Conservation (phyloP, 92 coral and sea anemone species). For the Umimayanthus kanabou region DNA sequence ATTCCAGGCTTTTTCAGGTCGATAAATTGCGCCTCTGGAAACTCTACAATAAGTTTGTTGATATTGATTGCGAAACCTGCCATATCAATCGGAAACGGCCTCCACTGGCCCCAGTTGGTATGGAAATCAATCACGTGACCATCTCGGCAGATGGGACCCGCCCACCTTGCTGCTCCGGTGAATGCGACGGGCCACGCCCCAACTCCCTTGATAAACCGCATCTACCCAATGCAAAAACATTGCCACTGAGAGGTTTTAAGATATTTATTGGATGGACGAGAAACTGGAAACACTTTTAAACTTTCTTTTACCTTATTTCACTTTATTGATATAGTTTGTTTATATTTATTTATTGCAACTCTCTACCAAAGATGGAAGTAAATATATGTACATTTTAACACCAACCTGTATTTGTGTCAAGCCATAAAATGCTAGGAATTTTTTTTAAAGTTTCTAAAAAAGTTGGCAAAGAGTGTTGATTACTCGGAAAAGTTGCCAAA, state of each 20-base stretch:
- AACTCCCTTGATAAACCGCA: constrained; percentile 78
- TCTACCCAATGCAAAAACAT: constrained; percentile 46
- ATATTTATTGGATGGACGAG: no score
- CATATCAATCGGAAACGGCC: constrained; percentile 91
- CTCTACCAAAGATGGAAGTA: no score
- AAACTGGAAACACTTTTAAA: background rate
- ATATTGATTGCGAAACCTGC: constrained; percentile 90
- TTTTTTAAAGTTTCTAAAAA: no score
- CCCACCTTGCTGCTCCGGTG: constrained; percentile 88
- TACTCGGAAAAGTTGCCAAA: no score
- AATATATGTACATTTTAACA: no score
- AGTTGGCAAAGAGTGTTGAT: no score
- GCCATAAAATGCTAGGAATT: no score
- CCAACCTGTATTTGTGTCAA: no score
- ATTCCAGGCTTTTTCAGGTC: constrained; percentile 65
- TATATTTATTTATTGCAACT: background rate
- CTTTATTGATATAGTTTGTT: background rate
- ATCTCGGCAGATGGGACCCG: constrained; percentile 77
- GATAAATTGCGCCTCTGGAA: constrained; percentile 68
- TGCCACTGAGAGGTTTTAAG: background rate
- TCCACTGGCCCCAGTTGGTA: constrained; percentile 77
- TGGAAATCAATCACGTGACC: constrained; percentile 78
- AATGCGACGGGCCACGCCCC: constrained; percentile 94
- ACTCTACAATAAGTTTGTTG: constrained; percentile 55
- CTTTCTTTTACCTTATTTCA: background rate